Evolutionary conservation across 2,797 vertebrate species (phyloP).

Genomic region (Geotria australis): DNA sequence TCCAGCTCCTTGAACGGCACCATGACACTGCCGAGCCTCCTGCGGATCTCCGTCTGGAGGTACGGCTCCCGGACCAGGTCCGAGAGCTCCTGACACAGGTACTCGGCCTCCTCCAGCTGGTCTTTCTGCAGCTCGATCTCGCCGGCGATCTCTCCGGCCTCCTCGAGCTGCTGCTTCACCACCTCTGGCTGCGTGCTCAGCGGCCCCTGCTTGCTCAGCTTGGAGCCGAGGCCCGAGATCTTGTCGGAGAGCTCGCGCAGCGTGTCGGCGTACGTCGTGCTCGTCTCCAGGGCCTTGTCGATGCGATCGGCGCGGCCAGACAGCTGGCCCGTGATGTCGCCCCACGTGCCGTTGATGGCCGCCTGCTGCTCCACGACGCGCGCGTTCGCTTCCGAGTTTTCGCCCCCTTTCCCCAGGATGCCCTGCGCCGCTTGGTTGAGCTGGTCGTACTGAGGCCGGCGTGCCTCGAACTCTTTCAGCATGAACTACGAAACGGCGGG

Average conservation of each 20-base stretch:
- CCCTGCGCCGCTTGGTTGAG: conserved; percentile 54
- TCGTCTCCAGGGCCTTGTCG: conserved; percentile 56
- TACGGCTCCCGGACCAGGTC: conserved; percentile 65
- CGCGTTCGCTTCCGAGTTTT: conserved; percentile 23
- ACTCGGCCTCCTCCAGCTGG: conserved; percentile 37
- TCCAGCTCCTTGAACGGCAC: conserved; percentile 54
- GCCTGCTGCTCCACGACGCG: conserved; percentile 40
- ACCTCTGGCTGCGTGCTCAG: conserved; percentile 64
- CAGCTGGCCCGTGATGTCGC: conserved; percentile 33
- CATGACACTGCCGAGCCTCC: conserved; percentile 51
- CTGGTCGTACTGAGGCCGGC: conserved; percentile 59
- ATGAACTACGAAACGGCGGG: conserved; percentile 36
- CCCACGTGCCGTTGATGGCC: conserved; percentile 50
- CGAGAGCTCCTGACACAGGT: conserved; percentile 45
- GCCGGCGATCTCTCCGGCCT: conserved; percentile 65
- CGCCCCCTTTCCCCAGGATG: conserved; percentile 33
- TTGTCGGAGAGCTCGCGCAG: conserved; percentile 46
- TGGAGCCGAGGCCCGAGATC: conserved; percentile 26
- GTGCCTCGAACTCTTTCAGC: conserved; percentile 84
- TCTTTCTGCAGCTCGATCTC: conserved; percentile 42
- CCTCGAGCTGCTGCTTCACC: conserved; percentile 50
- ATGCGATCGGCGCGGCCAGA: conserved; percentile 47
- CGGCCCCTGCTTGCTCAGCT: conserved; percentile 37
- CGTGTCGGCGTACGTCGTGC: conserved; percentile 43
- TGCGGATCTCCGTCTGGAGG: conserved; percentile 68